A percentile compares a stretch with the other conserved stretches of the same genome.
Conservation (phyloP, 1,140 invertebrate species). For the Pogonomyrmex californicus region DNA sequence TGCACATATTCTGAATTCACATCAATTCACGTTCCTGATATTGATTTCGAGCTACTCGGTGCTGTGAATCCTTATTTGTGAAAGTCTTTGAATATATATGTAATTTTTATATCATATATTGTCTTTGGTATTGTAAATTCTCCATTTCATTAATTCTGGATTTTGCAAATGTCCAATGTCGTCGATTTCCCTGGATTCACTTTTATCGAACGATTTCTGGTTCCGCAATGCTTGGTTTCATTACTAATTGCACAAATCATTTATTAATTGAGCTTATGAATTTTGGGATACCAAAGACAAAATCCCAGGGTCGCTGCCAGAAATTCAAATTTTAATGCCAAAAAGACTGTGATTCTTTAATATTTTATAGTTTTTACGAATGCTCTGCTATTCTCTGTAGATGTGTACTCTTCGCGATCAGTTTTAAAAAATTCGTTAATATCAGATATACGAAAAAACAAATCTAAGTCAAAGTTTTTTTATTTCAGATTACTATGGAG, state of each 20-base stretch:
- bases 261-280: background rate
- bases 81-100: background rate
- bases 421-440: background rate
- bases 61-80: constrained; percentile 18
- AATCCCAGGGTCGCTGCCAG: background rate
- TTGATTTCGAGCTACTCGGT: background rate
- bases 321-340: background rate
- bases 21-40: background rate
- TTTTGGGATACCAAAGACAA: background rate
- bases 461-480: background rate
- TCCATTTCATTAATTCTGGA: background rate
- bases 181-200: background rate
- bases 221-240: background rate
- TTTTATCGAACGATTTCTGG: background rate
- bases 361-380: constrained; percentile 2
- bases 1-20: background rate
- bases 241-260: background rate
- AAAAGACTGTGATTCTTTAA: background rate
- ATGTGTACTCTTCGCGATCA: constrained; percentile 27
- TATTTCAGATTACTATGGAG: constrained; percentile 91
- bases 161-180: background rate
- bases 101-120: background rate
- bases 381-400: background rate
- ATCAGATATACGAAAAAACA: background rate
- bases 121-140: constrained; percentile 6